phyloP scores from a whole-genome alignment of 2,113 vertebrate genomes.

The Gorsachius goisagi region DNA sequence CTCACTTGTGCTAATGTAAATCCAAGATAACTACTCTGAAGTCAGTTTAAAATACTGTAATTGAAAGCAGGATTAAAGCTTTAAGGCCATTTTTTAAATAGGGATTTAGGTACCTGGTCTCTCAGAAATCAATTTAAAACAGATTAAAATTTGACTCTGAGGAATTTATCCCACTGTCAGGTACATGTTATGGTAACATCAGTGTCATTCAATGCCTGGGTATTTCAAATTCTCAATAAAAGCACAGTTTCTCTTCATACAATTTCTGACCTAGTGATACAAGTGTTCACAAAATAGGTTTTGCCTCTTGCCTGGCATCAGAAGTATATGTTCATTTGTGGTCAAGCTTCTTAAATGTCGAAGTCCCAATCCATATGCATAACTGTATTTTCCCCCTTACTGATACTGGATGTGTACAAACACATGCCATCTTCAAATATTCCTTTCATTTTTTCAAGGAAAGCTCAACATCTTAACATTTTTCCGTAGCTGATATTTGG shows the following conservation, averaged over 20 bases:
- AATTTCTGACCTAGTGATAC: neutral
- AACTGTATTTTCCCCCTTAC: neutral
- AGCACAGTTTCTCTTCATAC: neutral
- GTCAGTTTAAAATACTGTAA: conserved; percentile 21
- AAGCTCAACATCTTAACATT: neutral
- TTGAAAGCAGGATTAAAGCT: conserved; percentile 21
- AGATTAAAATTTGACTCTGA: neutral
- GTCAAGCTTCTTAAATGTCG: neutral
- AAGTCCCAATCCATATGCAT: neutral
- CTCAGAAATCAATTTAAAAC: conserved; percentile 17
- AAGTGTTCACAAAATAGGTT: neutral
- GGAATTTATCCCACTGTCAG: neutral
- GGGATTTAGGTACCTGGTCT: neutral
- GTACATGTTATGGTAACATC: neutral
- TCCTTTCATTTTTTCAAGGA: neutral
- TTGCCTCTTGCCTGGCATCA: neutral
- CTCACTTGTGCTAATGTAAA: conserved; percentile 9
- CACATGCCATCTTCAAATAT: neutral
- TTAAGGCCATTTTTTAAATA: neutral
- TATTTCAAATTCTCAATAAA: neutral
- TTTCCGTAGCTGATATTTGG: neutral
- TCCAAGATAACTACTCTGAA: conserved; percentile 16
- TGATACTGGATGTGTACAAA: neutral
- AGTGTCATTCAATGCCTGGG: neutral
- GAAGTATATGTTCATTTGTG: neutral